Conservation (phyloP, 2,888 invertebrate species). For the Trissolcus brochymenae region DNA sequence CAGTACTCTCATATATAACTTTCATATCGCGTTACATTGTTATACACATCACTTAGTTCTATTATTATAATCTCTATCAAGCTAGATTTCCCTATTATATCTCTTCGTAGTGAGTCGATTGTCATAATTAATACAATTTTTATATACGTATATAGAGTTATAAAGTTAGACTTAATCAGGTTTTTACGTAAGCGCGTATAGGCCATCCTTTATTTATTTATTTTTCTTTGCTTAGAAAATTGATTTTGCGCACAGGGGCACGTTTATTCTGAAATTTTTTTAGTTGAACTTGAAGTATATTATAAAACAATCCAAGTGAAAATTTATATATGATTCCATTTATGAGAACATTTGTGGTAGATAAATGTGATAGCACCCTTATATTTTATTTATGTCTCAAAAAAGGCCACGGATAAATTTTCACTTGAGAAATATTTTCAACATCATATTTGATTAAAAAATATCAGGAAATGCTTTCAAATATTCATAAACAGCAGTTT, state of each 20-base stretch:
- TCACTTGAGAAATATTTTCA: neutral
- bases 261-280: slow-evolving; percentile 10
- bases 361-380: too few relatives aligned
- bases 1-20: slow-evolving; percentile 36
- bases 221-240: slow-evolving; percentile 27
- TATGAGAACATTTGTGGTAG: neutral
- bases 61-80: slow-evolving; percentile 19
- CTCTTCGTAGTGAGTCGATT: slow-evolving; percentile 38
- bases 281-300: slow-evolving; percentile 28
- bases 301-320: neutral
- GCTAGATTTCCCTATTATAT: slow-evolving; percentile 17
- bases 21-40: slow-evolving; percentile 11
- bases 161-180: slow-evolving; percentile 31
- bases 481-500: too few relatives aligned
- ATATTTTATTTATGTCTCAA: too few relatives aligned
- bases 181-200: slow-evolving; percentile 44
- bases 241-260: slow-evolving; percentile 16
- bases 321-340: neutral
- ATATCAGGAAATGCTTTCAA: too few relatives aligned
- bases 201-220: slow-evolving; percentile 40
- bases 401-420: neutral
- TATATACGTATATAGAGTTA: slow-evolving; percentile 35
- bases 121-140: slow-evolving; percentile 45
- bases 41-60: slow-evolving; percentile 18
- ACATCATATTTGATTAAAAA: neutral